phyloP scores from a whole-genome alignment of 92 coral and sea anemone species.

The Epizoanthus stellaris region DNA sequence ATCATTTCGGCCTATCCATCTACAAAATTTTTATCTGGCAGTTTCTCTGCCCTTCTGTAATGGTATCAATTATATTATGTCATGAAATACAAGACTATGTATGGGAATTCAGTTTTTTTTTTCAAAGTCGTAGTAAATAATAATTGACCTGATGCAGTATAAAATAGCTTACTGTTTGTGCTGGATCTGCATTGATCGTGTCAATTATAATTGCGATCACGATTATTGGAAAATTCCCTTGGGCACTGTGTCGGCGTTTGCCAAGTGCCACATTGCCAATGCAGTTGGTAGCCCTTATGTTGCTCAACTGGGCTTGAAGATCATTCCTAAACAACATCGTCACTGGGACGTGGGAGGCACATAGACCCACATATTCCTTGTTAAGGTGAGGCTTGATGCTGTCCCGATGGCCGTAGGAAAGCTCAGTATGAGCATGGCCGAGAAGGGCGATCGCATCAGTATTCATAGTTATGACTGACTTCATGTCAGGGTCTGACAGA shows the following conservation, averaged over 20 bases:
- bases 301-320: conserved; percentile 18
- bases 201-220: not conserved
- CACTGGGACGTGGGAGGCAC: conserved; percentile 35
- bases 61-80: no score
- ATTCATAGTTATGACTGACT: conserved; percentile 27
- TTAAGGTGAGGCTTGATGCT: conserved; percentile 35
- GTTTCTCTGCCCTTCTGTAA: no score
- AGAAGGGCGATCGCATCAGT: conserved; percentile 37
- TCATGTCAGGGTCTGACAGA: not conserved
- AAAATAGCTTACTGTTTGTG: not conserved
- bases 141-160: no score
- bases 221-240: not conserved
- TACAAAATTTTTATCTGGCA: no score
- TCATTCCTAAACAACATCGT: conserved; percentile 25
- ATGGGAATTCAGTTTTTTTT: no score
- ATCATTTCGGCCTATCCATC: no score
- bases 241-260: not conserved
- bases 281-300: conserved; percentile 28
- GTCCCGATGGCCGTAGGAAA: conserved; percentile 52
- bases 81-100: no score
- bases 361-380: not conserved
- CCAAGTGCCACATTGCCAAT: conserved; percentile 28
- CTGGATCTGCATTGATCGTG: not conserved
- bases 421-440: conserved; percentile 46
- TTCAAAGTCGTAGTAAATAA: no score